Conservation (phyloP, 1,140 invertebrate genomes). For the Drosophila watanabei region DNA sequence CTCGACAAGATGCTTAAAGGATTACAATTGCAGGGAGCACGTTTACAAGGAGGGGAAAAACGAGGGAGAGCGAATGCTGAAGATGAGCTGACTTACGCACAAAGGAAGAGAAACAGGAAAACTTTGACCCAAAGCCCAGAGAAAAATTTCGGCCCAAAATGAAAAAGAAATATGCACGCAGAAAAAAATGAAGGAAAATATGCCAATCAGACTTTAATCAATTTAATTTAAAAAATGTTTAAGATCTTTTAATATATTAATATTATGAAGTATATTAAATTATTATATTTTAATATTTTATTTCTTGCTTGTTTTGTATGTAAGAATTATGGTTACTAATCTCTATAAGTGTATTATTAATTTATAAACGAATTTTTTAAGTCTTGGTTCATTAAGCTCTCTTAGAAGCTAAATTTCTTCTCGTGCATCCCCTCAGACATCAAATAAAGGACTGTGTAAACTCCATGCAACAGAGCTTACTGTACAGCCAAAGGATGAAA, state of each 20-base stretch:
- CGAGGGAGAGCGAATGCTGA: slow-evolving; percentile 1
- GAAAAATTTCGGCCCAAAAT: slow-evolving; percentile 22
- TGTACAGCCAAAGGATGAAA: neutral
- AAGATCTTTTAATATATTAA: neutral
- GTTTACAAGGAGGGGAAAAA: neutral
- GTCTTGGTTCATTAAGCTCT: neutral
- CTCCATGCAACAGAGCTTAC: neutral
- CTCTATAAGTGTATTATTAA: neutral
- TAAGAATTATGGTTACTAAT: neutral
- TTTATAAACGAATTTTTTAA: neutral
- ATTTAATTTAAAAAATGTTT: neutral
- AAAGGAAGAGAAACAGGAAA: slow-evolving; percentile 29
- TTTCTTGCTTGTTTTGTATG: neutral
- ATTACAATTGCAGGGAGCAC: slow-evolving; percentile 68
- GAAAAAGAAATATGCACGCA: neutral
- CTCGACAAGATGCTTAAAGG: slow-evolving; percentile 73
- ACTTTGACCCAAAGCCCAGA: slow-evolving; percentile 26
- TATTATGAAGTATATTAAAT: neutral
- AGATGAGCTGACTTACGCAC: slow-evolving; percentile 55
- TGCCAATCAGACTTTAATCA: neutral
- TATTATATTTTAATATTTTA: neutral
- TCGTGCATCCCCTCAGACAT: too few relatives aligned
- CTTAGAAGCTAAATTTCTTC: neutral
- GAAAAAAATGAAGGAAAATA: neutral
- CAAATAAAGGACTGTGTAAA: neutral